Conservation (phyloP, 2,888 invertebrate genomes). For the Ectemnius lituratus region DNA sequence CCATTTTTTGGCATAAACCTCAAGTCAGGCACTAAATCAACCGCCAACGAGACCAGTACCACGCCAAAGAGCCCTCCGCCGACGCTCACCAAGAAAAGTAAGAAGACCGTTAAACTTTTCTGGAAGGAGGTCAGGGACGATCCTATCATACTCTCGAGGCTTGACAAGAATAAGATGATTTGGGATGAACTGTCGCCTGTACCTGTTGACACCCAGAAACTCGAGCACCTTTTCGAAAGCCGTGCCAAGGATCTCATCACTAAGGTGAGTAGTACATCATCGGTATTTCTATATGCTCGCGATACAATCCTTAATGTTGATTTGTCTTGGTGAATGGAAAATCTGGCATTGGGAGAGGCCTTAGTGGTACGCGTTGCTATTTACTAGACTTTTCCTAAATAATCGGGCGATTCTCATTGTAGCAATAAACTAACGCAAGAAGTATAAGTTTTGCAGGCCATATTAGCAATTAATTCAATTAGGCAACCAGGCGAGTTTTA, state of each 20-base stretch:
- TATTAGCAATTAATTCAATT: neutral
- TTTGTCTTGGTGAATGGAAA: no score
- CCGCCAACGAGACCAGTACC: constrained; percentile 45
- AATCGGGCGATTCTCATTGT: neutral
- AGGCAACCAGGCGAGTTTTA: no score
- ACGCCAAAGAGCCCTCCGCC: constrained; percentile 71
- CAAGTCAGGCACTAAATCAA: constrained; percentile 59
- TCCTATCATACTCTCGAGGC: constrained; percentile 82
- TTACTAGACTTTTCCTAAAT: neutral
- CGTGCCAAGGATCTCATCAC: constrained; percentile 96
- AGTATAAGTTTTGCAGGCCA: no score
- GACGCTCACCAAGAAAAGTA: constrained; percentile 85
- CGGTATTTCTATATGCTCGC: constrained; percentile 3
- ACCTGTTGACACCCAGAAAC: constrained; percentile 92
- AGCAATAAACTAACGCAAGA: neutral
- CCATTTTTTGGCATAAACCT: constrained; percentile 75
- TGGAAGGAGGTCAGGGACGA: constrained; percentile 97
- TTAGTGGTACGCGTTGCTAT: neutral
- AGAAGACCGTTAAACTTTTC: constrained; percentile 98
- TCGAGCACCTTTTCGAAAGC: constrained; percentile 98
- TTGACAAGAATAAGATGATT: constrained; percentile 82
- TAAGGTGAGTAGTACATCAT: constrained; percentile 84
- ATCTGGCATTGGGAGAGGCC: no score
- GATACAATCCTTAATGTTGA: no score
- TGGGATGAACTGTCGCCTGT: constrained; percentile 95